phyloP scores from a whole-genome alignment of 2,797 vertebrate genomes.

The Dromococcyx pavoninus region DNA sequence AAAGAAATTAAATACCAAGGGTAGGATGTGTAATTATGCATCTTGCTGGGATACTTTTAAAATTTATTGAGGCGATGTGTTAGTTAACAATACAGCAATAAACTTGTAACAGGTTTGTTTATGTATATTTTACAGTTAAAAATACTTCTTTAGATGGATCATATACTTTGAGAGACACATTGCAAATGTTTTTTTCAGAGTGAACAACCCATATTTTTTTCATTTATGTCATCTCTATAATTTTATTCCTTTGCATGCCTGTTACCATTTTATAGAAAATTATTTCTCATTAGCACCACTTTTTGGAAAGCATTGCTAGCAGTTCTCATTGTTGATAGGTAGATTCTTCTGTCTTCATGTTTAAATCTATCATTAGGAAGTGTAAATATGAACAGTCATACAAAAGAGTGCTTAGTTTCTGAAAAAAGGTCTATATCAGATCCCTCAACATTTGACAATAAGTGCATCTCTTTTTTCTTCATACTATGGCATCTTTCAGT shows the following conservation, averaged over 20 bases:
- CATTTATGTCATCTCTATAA: neutral
- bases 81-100: neutral
- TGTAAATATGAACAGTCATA: neutral
- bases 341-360: neutral
- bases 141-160: neutral
- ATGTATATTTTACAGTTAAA: neutral
- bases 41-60: neutral
- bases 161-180: neutral
- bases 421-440: neutral
- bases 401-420: neutral
- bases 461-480: neutral
- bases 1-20: neutral
- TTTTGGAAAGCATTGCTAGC: neutral
- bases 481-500: accelerated
- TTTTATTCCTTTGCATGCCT: neutral
- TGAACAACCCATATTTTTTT: neutral
- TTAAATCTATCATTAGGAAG: neutral
- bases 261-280: neutral
- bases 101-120: neutral
- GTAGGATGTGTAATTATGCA: neutral
- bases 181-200: accelerated
- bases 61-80: neutral
- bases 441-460: neutral
- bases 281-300: neutral
- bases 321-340: neutral